phyloP scores from a whole-genome alignment of 2,113 vertebrate species.

The Syngnathus typhle region DNA sequence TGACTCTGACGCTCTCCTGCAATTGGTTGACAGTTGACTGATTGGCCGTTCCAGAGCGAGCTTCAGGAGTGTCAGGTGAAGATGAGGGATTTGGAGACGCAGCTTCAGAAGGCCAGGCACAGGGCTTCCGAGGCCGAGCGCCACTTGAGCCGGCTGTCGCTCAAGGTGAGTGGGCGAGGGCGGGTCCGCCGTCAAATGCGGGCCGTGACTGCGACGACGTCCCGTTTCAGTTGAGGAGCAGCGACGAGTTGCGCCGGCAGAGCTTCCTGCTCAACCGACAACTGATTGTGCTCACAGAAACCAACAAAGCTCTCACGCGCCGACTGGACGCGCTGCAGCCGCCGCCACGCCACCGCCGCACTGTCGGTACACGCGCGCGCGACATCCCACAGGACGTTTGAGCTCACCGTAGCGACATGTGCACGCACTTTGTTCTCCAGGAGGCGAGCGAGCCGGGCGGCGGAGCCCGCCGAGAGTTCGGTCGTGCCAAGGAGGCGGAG shows the following conservation, averaged over 20 bases:
- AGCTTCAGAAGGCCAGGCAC: slow-evolving; percentile 87
- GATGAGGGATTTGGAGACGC: slow-evolving; percentile 76
- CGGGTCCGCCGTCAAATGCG: not conserved
- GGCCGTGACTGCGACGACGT: not conserved
- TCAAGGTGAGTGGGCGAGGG: slow-evolving; percentile 75
- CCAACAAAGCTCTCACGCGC: slow-evolving; percentile 75
- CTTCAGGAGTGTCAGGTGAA: slow-evolving; percentile 81
- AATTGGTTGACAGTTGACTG: not conserved
- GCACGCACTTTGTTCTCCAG: slow-evolving; percentile 46
- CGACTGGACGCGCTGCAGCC: slow-evolving; percentile 64
- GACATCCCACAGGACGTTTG: not conserved
- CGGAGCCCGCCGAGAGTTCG: slow-evolving; percentile 79
- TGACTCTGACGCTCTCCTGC: not conserved
- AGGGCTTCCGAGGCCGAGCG: slow-evolving; percentile 85
- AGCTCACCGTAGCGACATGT: too few relatives aligned
- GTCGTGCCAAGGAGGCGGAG: slow-evolving; percentile 73
- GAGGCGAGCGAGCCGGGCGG: slow-evolving; percentile 81
- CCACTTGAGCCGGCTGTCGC: slow-evolving; percentile 85
- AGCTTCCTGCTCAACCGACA: slow-evolving; percentile 91
- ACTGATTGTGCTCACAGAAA: slow-evolving; percentile 84
- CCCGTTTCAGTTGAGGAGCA: slow-evolving; percentile 78
- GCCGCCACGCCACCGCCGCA: slow-evolving; percentile 31
- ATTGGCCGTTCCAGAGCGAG: slow-evolving; percentile 74
- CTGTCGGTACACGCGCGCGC: slow-evolving; percentile 25
- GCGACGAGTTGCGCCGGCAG: slow-evolving; percentile 86